Evolutionary conservation across 2,113 vertebrate species (phyloP), one percentile per base, ranked within the genome.

Genomic region (Aramus guarauna): DNA sequence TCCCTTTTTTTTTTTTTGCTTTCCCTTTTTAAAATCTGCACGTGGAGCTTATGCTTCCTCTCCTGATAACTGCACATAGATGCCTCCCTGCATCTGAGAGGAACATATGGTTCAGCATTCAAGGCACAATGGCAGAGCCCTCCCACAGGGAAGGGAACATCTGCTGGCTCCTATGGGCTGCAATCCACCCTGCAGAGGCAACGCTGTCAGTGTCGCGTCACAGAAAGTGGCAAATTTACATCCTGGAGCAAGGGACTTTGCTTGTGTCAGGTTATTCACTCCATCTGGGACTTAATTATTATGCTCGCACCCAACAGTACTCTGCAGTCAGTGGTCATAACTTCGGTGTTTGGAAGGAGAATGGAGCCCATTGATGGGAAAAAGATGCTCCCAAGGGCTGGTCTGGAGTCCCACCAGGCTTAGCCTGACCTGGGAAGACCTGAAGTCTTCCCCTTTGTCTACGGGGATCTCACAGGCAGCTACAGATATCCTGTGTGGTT

Each of bases 251-350:
- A 23, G 36, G 21, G 66, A 9, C 29, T 55, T 12, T 0, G 6
- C 39, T 41, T 12, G 34, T 20, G 62, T 7, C n/a, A 10, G 59
- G 23, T 3, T 45, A 2, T 9, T 79, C 10, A 0, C 13, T 11
- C 43, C 11, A 6, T 1, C 21, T 8, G 41, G 73, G 56, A 3
- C 77, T 47, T 20, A 3, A 20, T 15, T 23, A 5, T 7, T 21
- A 37, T 50, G 14, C 11, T 21, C 0, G 3, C 2, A 4, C 18
- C 47, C 26, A 26, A 8, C 3, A 2, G 27, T 10, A 0, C 8
- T 14, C 52, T 41, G 58, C 26, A 15, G 29, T 19, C 2, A 2
- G 13, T 2, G 32, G 16, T 5, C 15, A 3, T 5, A 37, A 29
- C 6, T 8, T 32, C 1, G 0, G 9, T 6, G 1, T 59, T 29